Conservation (phyloP, 2,888 invertebrate genomes). For the Parnassius smintheus region DNA sequence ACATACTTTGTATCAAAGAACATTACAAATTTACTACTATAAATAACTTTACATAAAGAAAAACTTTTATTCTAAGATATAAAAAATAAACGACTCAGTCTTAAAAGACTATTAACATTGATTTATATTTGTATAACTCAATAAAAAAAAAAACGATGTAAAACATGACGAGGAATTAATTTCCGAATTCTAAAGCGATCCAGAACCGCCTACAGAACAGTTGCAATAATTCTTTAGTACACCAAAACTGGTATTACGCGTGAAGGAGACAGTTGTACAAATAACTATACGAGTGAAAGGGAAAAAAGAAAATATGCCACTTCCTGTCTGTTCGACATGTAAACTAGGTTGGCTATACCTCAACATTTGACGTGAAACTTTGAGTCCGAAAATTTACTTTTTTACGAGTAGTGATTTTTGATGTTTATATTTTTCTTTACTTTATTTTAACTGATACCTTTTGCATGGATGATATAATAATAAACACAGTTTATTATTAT, state of each 20-base stretch:
- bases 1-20: too few relatives aligned
- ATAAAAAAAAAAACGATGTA: background rate
- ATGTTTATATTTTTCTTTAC: too few relatives aligned
- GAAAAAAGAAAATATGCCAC: constrained; percentile 35
- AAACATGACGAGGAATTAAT: constrained; percentile 26
- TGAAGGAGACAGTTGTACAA: constrained; percentile 36
- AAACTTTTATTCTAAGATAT: too few relatives aligned
- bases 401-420: background rate
- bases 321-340: constrained; percentile 48
- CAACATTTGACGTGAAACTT: constrained; percentile 7
- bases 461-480: too few relatives aligned
- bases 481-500: too few relatives aligned
- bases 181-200: constrained; percentile 34
- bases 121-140: too few relatives aligned
- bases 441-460: too few relatives aligned
- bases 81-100: too few relatives aligned
- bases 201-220: constrained; percentile 39
- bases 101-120: too few relatives aligned
- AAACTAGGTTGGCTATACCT: constrained; percentile 31
- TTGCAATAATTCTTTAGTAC: constrained; percentile 49
- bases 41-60: too few relatives aligned
- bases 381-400: background rate
- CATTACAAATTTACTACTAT: too few relatives aligned
- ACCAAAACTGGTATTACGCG: constrained; percentile 59
- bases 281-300: constrained; percentile 28